A percentile compares a stretch with the other conserved stretches of the same genome.
Conservation (phyloP, 1,140 invertebrate species). For the Steinernema feltiae region DNA sequence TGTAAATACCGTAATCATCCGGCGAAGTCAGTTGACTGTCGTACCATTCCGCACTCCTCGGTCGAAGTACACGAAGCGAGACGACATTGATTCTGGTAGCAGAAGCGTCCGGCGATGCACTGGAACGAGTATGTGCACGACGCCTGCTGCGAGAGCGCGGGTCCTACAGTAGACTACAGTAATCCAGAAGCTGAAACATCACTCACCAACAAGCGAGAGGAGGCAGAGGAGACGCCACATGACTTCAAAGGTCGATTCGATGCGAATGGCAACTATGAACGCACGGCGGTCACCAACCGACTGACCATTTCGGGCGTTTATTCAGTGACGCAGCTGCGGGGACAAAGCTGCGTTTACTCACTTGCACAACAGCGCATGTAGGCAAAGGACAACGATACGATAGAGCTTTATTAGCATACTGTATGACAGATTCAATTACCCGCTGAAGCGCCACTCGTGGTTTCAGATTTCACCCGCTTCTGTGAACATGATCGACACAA, state of each 20-base stretch:
- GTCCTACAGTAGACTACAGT: not conserved
- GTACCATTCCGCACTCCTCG: not conserved
- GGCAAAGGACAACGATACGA: not conserved
- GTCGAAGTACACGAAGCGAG: not conserved
- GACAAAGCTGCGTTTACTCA: constrained; percentile 5
- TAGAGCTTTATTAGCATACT: not conserved
- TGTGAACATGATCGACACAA: not conserved
- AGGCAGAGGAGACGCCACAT: not conserved
- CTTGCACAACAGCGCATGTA: not conserved
- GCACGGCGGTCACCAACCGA: not conserved
- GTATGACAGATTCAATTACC: not conserved
- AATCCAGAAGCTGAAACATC: not conserved
- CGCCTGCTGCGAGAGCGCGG: not conserved
- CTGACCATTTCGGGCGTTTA: not conserved
- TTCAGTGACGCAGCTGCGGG: constrained; percentile 2
- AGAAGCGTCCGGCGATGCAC: not conserved
- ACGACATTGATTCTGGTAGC: not conserved
- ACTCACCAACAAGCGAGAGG: not conserved
- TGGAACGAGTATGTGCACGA: not conserved
- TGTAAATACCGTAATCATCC: not conserved
- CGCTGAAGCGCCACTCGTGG: not conserved
- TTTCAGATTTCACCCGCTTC: not conserved
- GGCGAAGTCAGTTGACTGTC: not conserved
- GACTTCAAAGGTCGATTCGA: not conserved
- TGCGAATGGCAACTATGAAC: not conserved